Percentiles rank a stretch among this genome's conserved stretches.
Conservation (phyloP, 2,888 invertebrate genomes). For the Mesopsocus fuscifrons region DNA sequence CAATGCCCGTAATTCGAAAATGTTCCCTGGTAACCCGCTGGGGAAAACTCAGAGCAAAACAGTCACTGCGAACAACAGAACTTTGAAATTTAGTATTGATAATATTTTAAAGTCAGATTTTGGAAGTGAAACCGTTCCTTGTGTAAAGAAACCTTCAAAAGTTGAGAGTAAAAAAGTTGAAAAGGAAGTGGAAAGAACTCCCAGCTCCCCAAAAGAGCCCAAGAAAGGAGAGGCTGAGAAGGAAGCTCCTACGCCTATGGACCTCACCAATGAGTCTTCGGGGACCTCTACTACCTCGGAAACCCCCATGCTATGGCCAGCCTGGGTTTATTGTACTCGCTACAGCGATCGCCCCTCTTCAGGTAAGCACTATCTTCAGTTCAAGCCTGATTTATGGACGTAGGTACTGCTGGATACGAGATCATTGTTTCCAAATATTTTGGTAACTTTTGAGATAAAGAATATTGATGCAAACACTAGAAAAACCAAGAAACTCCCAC, state of each 20-base stretch:
- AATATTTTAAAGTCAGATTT: constrained; percentile 7
- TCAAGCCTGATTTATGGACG: too few species aligned
- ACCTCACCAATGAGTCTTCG: neutral
- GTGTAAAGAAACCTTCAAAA: neutral
- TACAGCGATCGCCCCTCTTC: constrained; percentile 80
- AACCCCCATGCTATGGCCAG: constrained; percentile 49
- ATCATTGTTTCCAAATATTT: too few species aligned
- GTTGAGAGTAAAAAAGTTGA: constrained; percentile 6
- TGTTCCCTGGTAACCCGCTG: neutral
- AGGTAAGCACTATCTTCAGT: constrained; percentile 38
- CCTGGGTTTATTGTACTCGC: constrained; percentile 95
- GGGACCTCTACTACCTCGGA: too few species aligned
- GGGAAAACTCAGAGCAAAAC: neutral
- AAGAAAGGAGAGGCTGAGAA: neutral
- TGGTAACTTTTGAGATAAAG: too few species aligned
- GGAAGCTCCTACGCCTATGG: neutral
- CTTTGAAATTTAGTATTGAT: constrained; percentile 9
- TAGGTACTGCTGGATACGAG: too few species aligned
- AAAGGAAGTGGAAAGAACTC: neutral
- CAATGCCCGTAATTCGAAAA: neutral
- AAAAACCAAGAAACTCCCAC: too few species aligned
- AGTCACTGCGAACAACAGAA: constrained; percentile 1
- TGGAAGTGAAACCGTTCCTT: neutral
- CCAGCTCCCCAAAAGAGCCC: neutral
- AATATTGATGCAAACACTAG: too few species aligned